Percentiles rank a stretch among this genome's conserved stretches.
Evolutionary conservation across 2,113 vertebrate genomes (phyloP).

Genomic region (Tiliqua scincoides): DNA sequence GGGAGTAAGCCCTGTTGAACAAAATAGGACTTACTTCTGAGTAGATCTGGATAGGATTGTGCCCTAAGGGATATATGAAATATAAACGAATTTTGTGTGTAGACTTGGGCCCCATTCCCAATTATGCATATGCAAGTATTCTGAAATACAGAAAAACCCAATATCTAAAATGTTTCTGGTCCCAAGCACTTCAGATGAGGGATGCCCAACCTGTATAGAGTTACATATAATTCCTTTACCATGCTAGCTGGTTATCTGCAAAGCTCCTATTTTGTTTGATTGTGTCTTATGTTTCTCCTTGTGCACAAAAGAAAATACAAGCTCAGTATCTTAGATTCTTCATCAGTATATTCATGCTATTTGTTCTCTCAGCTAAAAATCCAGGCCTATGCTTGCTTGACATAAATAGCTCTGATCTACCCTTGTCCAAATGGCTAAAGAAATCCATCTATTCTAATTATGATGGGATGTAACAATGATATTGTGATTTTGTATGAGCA

Average conservation of each 20-base stretch:
- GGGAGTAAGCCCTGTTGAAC: no score
- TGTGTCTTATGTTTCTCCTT: neutral
- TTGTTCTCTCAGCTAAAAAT: conserved; percentile 9
- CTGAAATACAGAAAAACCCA: no score
- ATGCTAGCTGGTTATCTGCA: neutral
- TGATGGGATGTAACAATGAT: neutral
- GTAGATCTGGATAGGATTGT: no score
- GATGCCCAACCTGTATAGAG: no score
- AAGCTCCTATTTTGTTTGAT: neutral
- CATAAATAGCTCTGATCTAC: neutral
- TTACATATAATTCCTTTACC: neutral
- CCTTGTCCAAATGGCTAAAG: conserved; percentile 22
- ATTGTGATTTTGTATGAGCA: neutral
- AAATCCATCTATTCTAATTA: neutral
- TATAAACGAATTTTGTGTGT: no score
- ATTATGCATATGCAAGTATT: no score
- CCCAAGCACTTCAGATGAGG: no score
- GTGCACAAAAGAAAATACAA: conserved; percentile 13
- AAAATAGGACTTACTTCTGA: no score
- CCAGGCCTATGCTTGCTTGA: conserved; percentile 36
- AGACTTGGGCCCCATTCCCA: no score
- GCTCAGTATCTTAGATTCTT: conserved; percentile 1
- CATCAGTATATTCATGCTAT: conserved; percentile 37
- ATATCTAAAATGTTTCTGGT: no score
- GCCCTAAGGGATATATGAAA: no score